A percentile compares a stretch with the other conserved stretches of the same genome.
Evolutionary conservation across 1,140 invertebrate genomes (phyloP).

Genomic region (Acyrthosiphon pisum): DNA sequence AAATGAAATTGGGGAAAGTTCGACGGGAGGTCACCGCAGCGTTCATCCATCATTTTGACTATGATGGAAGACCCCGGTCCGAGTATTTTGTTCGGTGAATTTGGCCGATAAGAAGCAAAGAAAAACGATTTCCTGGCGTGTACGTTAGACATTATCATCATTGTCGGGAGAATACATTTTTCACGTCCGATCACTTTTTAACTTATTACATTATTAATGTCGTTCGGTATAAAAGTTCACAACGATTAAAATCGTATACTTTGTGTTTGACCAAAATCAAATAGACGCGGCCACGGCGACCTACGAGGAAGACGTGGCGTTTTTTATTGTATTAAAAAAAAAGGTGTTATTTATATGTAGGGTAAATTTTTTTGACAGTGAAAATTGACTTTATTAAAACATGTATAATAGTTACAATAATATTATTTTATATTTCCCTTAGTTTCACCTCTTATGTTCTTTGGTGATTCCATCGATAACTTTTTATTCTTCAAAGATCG

Average conservation of each 20-base stretch:
- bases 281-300: background rate
- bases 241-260: slow-evolving; percentile 8
- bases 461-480: background rate
- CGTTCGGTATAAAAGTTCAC: background rate
- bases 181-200: slow-evolving; percentile 17
- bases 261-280: background rate
- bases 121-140: slow-evolving; percentile 42
- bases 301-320: too few species aligned
- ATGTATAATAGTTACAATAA: background rate
- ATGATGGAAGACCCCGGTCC: slow-evolving; percentile 48
- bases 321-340: background rate
- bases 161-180: slow-evolving; percentile 39
- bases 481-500: background rate
- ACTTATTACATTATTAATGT: slow-evolving; percentile 24
- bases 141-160: background rate
- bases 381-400: background rate
- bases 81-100: slow-evolving; percentile 43
- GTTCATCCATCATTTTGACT: slow-evolving; percentile 56
- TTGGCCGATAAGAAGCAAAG: slow-evolving; percentile 25
- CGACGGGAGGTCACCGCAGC: slow-evolving; percentile 18
- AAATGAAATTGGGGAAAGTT: slow-evolving; percentile 46
- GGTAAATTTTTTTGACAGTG: too few species aligned
- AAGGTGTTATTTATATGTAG: background rate
- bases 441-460: background rate
- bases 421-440: background rate